Conservation (phyloP, 2,888 invertebrate species). For the Orthosia cruda region DNA sequence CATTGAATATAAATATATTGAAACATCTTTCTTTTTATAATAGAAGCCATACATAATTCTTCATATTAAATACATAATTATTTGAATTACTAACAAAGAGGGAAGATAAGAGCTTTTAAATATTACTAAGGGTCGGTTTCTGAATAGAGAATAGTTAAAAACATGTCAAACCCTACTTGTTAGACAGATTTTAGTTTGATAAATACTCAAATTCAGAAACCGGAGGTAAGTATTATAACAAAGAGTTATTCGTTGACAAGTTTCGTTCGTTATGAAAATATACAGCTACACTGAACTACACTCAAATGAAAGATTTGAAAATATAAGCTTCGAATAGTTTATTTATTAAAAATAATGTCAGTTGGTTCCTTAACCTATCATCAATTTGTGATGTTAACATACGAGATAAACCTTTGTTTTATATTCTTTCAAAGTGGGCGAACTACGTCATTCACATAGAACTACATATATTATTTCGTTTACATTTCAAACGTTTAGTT, state of each 20-base stretch:
- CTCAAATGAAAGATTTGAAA: conserved; percentile 12
- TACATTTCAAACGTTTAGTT: conserved; percentile 26
- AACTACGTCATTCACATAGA: conserved; percentile 11
- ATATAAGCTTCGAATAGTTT: conserved; percentile 24
- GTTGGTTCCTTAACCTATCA: conserved; percentile 46
- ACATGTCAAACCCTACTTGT: too few species aligned
- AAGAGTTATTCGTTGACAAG: conserved; percentile 39
- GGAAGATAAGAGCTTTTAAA: conserved; percentile 1
- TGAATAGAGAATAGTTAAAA: too few species aligned
- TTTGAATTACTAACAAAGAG: conserved; percentile 38
- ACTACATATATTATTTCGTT: background rate
- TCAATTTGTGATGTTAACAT: conserved; percentile 36
- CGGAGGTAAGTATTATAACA: background rate
- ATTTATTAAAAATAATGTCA: conserved; percentile 46
- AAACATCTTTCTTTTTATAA: conserved; percentile 27
- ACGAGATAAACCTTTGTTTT: conserved; percentile 19
- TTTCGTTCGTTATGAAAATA: conserved; percentile 19
- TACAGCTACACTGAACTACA: conserved; percentile 12
- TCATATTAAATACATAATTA: too few species aligned
- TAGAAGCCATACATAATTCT: conserved; percentile 28
- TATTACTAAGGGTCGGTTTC: too few species aligned
- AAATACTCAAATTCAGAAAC: too few species aligned
- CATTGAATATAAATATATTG: conserved; percentile 39
- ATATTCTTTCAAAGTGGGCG: conserved; percentile 12
- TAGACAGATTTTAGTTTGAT: too few species aligned